Conservation (phyloP, 2,888 invertebrate genomes). For the Epinotia ramella region DNA sequence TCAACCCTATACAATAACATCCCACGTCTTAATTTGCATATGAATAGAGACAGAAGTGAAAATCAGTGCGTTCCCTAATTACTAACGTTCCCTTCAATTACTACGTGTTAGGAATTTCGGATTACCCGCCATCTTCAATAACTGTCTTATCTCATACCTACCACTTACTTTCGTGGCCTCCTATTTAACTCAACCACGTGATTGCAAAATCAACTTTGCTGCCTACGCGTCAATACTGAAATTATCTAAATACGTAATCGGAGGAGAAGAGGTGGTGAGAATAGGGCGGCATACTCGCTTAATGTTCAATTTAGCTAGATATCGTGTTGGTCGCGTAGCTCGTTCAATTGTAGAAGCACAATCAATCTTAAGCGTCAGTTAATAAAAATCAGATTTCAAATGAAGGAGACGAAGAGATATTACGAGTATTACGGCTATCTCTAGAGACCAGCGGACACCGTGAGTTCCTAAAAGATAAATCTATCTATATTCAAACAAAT, state of each 20-base stretch:
- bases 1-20: slow-evolving; percentile 35
- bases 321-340: slow-evolving; percentile 1
- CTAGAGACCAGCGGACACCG: background rate
- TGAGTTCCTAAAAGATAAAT: background rate
- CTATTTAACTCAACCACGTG: background rate
- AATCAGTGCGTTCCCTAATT: slow-evolving; percentile 60
- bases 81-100: slow-evolving; percentile 56
- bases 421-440: background rate
- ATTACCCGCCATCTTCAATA: slow-evolving; percentile 55
- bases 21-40: slow-evolving; percentile 41
- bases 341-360: background rate
- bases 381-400: background rate
- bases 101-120: slow-evolving; percentile 61
- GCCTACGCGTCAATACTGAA: background rate
- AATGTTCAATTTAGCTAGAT: slow-evolving; percentile 34
- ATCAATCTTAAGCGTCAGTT: background rate
- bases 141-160: slow-evolving; percentile 42
- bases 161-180: background rate
- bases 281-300: background rate
- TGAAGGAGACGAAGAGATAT: background rate
- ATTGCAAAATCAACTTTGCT: background rate
- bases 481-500: background rate
- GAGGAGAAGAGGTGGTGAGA: background rate
- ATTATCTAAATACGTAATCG: background rate
- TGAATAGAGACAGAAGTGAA: slow-evolving; percentile 51